Percentiles rank a stretch among this genome's conserved stretches.
These are phyloP conservation scores for Lepisosteus oculatus DNA, from an alignment of 2,113 vertebrate genomes.

Conservation along the genomic window DNA sequence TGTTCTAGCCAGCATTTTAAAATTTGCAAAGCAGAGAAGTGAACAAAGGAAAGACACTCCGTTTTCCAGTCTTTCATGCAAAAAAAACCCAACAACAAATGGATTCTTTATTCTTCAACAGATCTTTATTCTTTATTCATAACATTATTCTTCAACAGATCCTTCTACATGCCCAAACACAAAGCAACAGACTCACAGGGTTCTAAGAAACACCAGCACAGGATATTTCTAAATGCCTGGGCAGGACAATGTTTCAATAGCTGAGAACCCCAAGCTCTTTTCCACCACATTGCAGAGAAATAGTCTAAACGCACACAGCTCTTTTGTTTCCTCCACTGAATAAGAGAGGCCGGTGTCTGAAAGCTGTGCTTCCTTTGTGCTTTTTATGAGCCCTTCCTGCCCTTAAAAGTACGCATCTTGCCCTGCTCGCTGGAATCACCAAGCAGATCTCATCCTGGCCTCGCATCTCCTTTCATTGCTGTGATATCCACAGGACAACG, in stretches of 20 bases:
- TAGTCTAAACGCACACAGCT: not conserved
- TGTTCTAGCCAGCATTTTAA: no score
- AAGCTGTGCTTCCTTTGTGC: not conserved
- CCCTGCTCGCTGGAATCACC: no score
- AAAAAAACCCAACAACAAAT: no score
- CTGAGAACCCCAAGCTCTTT: conserved; percentile 1
- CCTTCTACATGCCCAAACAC: not conserved
- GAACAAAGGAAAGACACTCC: no score
- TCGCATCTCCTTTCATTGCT: no score
- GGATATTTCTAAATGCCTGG: conserved; percentile 5
- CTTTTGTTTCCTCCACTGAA: conserved; percentile 18
- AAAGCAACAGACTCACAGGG: not conserved
- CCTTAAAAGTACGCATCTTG: not conserved
- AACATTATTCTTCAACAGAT: not conserved
- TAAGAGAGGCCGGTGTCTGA: conserved; percentile 1
- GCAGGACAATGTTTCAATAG: conserved; percentile 17
- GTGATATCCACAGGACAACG: no score
- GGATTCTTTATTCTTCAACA: not conserved
- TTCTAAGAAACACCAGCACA: not conserved
- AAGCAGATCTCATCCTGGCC: no score
- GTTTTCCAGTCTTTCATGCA: no score
- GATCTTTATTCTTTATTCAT: not conserved
- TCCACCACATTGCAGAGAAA: conserved; percentile 17
- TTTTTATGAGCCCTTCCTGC: conserved; percentile 1
- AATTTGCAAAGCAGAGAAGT: no score